Percentiles rank a stretch among this genome's conserved stretches.
Conservation (phyloP, 1,140 invertebrate species). For the Teleopsis dalmanni region DNA sequence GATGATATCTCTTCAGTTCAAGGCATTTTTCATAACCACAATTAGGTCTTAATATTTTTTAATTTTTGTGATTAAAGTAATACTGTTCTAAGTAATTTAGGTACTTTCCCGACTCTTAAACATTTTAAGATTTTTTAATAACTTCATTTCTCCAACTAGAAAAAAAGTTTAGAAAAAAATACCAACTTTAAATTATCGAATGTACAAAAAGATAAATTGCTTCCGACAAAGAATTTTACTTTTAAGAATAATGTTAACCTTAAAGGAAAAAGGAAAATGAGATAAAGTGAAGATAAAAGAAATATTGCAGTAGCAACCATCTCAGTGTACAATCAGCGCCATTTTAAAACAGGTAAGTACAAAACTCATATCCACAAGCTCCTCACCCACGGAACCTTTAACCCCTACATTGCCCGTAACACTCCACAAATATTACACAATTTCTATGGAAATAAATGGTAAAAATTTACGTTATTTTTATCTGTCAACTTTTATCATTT, state of each 20-base stretch:
- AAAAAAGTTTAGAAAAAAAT: slow-evolving; percentile 13
- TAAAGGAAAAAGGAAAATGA: neutral
- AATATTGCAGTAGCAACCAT: no score
- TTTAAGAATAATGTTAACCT: neutral
- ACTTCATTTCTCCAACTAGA: neutral
- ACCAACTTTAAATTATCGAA: slow-evolving; percentile 35
- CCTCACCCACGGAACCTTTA: no score
- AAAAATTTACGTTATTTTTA: neutral
- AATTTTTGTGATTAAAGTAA: neutral
- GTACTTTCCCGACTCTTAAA: neutral
- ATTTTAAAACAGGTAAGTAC: no score
- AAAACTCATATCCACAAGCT: no score
- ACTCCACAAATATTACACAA: no score
- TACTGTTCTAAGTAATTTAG: neutral
- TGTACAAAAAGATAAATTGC: slow-evolving; percentile 40
- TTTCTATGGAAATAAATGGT: no score
- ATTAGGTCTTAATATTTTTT: no score
- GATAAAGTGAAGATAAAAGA: slow-evolving; percentile 7
- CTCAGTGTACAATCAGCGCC: no score
- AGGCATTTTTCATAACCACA: no score
- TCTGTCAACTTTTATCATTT: slow-evolving; percentile 9
- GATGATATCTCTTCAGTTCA: no score
- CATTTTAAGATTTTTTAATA: neutral
- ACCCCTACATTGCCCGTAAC: no score
- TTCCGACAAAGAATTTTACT: slow-evolving; percentile 24